phyloP scores from a whole-genome alignment of 2,113 vertebrate genomes.

The Notothenia coriiceps region DNA sequence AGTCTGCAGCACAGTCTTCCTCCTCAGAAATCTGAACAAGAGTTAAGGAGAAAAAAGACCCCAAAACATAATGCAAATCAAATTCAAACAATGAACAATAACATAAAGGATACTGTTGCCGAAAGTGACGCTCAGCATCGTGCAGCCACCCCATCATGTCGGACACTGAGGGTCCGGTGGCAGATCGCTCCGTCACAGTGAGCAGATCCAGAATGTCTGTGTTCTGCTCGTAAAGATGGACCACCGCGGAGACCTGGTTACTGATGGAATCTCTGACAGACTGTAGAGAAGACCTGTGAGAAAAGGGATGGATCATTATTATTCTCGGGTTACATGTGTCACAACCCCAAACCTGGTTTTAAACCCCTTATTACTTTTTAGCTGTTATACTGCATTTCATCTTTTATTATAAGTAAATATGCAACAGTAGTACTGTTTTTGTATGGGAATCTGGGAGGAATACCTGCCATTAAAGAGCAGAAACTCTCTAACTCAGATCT shows the following conservation, averaged over 20 bases:
- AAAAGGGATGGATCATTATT: neutral
- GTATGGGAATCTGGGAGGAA: neutral
- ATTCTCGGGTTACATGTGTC: neutral
- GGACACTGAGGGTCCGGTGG: conserved; percentile 84
- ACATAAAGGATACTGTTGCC: conserved; percentile 88
- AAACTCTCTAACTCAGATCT: too few species aligned
- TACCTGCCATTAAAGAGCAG: neutral
- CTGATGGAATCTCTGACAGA: conserved; percentile 83
- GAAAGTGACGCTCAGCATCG: conserved; percentile 88
- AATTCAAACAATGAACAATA: neutral
- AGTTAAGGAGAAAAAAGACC: conserved; percentile 57
- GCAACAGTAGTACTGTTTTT: neutral
- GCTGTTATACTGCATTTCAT: neutral
- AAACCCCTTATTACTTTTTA: neutral
- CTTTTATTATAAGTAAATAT: too few species aligned
- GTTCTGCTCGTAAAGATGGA: conserved; percentile 84
- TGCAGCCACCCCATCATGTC: conserved; percentile 93
- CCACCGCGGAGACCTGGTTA: conserved; percentile 74
- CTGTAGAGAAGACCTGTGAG: conserved; percentile 82
- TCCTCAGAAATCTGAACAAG: conserved; percentile 85
- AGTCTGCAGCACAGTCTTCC: conserved; percentile 82
- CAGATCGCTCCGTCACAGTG: conserved; percentile 74
- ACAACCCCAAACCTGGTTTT: neutral
- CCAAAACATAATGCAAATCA: fast-evolving
- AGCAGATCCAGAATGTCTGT: conserved; percentile 66